phyloP scores from a whole-genome alignment of 2,113 vertebrate species.

The Cyphomyrus discorhynchus region DNA sequence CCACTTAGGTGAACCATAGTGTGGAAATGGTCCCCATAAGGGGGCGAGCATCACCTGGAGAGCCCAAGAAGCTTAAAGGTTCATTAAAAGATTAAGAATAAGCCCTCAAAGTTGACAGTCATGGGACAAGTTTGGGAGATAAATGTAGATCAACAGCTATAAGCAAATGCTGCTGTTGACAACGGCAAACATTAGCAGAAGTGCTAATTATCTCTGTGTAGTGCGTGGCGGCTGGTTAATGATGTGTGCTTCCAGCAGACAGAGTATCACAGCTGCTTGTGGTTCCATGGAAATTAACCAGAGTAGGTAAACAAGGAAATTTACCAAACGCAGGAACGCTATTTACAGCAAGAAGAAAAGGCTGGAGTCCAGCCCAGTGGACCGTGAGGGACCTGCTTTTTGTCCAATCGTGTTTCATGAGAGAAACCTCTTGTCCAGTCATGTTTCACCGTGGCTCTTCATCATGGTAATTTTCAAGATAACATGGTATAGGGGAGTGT shows the following conservation, averaged over 20 bases:
- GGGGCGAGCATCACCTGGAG: not conserved
- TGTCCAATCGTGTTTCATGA: not conserved
- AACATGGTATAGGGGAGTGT: not conserved
- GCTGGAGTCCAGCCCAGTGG: not conserved
- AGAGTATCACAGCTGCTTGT: slow-evolving; percentile 3
- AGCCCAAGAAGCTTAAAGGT: not conserved
- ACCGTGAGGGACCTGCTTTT: not conserved
- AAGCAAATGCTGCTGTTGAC: not conserved
- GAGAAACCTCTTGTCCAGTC: not conserved
- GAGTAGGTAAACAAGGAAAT: not conserved
- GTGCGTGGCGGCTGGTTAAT: slow-evolving; percentile 1
- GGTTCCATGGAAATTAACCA: not conserved
- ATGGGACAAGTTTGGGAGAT: not conserved
- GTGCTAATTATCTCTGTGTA: not conserved
- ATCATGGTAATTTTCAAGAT: not conserved
- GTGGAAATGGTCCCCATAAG: not conserved
- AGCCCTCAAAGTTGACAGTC: not conserved
- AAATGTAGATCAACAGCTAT: not conserved
- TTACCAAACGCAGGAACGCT: not conserved
- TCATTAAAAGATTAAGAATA: slow-evolving; percentile 4
- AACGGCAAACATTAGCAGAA: not conserved
- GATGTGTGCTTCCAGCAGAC: slow-evolving; percentile 4
- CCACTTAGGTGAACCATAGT: not conserved
- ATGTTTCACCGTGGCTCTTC: not conserved
- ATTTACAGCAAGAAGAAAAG: not conserved